phyloP scores from a whole-genome alignment of 2,797 vertebrate genomes.

The Cuculus canorus region DNA sequence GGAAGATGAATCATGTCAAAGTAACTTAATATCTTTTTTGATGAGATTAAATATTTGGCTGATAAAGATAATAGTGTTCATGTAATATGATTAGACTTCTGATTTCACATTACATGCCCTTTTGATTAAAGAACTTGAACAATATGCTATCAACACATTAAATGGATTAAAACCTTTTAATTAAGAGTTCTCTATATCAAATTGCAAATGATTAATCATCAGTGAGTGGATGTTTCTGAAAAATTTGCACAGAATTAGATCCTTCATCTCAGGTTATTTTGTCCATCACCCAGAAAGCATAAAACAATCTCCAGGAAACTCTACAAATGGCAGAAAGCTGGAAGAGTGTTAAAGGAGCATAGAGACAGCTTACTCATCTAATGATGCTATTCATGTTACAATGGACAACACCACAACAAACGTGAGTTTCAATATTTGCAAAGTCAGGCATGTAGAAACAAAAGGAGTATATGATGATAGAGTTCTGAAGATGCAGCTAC shows the following conservation, averaged over 20 bases:
- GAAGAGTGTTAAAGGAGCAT: background rate
- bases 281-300: background rate
- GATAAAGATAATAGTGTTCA: conserved; percentile 35
- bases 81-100: conserved; percentile 44
- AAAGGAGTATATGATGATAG: background rate
- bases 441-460: background rate
- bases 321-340: background rate
- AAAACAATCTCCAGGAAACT: background rate
- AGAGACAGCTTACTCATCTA: background rate
- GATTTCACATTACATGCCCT: conserved; percentile 15
- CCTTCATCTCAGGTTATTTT: background rate
- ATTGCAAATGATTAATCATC: conserved; percentile 20
- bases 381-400: background rate
- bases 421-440: background rate
- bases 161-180: conserved; percentile 46
- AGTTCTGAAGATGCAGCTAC: background rate
- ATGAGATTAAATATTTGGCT: conserved; percentile 50
- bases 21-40: conserved; percentile 38
- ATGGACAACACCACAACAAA: background rate
- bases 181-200: conserved; percentile 17
- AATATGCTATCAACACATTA: conserved; percentile 38
- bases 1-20: conserved; percentile 30
- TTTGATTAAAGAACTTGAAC: conserved; percentile 58
- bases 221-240: conserved; percentile 1
- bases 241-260: background rate